Evolutionary conservation across 2,888 invertebrate genomes (phyloP).

Genomic region (Zygothrica quintamaculata): DNA sequence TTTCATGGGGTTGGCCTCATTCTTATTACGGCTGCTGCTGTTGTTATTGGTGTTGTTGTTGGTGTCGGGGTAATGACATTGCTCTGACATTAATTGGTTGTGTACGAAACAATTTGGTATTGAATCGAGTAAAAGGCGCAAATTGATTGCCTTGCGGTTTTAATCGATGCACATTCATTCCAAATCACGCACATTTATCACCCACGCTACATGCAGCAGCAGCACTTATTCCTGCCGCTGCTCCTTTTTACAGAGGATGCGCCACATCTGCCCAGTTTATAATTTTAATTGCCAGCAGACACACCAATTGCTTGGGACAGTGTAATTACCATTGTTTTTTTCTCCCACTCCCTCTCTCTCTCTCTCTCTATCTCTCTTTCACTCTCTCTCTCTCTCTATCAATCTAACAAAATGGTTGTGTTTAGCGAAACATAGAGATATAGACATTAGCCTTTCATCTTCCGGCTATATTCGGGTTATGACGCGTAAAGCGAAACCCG

Average conservation of each 20-base stretch:
- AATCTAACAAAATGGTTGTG: slow-evolving; percentile 15
- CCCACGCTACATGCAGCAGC: slow-evolving; percentile 49
- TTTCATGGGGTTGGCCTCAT: slow-evolving; percentile 40
- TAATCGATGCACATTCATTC: slow-evolving; percentile 82
- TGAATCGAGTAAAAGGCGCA: slow-evolving; percentile 73
- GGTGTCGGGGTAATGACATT: slow-evolving; percentile 9
- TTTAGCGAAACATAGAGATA: background rate
- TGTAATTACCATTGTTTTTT: slow-evolving; percentile 61
- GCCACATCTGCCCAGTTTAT: slow-evolving; percentile 74
- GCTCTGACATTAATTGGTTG: slow-evolving; percentile 78
- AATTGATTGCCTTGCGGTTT: slow-evolving; percentile 82
- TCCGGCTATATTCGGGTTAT: too few species aligned
- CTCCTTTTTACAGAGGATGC: slow-evolving; percentile 18
- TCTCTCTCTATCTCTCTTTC: too few species aligned
- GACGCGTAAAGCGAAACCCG: slow-evolving; percentile 65
- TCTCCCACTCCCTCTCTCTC: too few species aligned
- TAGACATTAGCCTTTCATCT: slow-evolving; percentile 39
- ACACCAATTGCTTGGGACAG: slow-evolving; percentile 55
- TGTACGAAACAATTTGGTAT: slow-evolving; percentile 72
- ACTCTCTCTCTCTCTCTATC: too few species aligned
- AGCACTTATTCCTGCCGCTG: background rate
- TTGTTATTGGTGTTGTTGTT: slow-evolving; percentile 15
- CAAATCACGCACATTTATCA: slow-evolving; percentile 81
- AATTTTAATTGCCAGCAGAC: slow-evolving; percentile 73
- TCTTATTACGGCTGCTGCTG: slow-evolving; percentile 34